Conservation (phyloP, 2,797 vertebrate genomes). For the Megalops cyprinoides region DNA sequence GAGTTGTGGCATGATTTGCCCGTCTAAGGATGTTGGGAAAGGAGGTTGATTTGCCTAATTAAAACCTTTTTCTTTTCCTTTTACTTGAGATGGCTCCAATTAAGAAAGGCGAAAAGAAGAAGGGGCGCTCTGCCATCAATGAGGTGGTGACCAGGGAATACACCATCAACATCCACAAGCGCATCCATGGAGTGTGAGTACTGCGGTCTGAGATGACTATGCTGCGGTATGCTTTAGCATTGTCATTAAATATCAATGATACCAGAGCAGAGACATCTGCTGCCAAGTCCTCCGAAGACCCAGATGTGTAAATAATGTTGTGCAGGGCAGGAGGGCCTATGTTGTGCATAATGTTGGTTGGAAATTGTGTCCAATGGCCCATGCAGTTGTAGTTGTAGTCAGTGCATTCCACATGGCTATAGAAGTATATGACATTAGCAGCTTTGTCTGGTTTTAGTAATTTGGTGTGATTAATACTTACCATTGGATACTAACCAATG, state of each 20-base stretch:
- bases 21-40: not conserved
- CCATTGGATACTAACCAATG: no score
- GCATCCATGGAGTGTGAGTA: constrained; percentile 97
- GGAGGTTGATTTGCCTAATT: not conserved
- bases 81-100: constrained; percentile 88
- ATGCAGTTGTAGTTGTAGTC: not conserved
- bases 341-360: no score
- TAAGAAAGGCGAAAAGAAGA: constrained; percentile 97
- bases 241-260: not conserved
- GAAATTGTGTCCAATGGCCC: not conserved
- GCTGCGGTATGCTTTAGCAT: not conserved
- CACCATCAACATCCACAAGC: constrained; percentile 97
- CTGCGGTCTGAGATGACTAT: not conserved
- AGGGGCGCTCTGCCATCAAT: constrained; percentile 96
- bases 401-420: not conserved
- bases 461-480: no score
- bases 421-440: no score
- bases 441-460: no score
- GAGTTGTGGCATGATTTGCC: not conserved
- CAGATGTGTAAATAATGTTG: no score
- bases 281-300: no score
- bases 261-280: no score
- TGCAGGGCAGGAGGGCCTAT: no score
- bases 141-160: constrained; percentile 98
- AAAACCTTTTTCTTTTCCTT: not conserved